Conservation (phyloP, 2,113 vertebrate species). For the Vulpes ferrilata region DNA sequence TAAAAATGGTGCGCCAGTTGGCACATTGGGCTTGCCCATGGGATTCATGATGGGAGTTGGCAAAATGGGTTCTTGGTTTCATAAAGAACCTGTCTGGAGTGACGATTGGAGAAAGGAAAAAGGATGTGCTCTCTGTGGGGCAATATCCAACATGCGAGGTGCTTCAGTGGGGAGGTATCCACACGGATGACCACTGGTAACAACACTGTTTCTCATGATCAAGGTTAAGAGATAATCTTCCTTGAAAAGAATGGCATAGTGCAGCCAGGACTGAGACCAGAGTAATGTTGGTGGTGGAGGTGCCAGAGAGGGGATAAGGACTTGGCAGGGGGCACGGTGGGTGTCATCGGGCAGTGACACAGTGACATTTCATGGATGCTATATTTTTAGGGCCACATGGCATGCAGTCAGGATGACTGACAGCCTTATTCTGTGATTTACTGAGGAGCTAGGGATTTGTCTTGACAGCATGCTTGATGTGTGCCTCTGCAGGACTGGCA, state of each 20-base stretch:
- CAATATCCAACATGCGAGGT: background rate
- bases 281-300: background rate
- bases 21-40: background rate
- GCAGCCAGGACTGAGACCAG: background rate
- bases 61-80: background rate
- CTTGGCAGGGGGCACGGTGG: accelerated
- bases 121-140: accelerated
- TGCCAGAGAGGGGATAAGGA: background rate
- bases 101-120: background rate
- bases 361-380: conserved; percentile 52
- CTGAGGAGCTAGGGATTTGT: conserved; percentile 56
- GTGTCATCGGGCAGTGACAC: conserved; percentile 2
- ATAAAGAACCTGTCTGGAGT: background rate
- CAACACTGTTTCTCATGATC: conserved; percentile 58
- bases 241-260: background rate
- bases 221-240: background rate
- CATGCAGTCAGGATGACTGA: conserved; percentile 72
- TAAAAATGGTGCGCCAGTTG: background rate
- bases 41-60: background rate
- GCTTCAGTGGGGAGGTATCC: background rate
- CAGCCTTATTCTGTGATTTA: conserved; percentile 60
- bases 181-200: background rate
- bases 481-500: conserved; percentile 68
- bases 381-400: conserved; percentile 57
- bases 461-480: conserved; percentile 64